Evolutionary conservation across 2,888 invertebrate genomes (phyloP), one percentile per base, ranked within the genome.

Genomic region (Drosophila infuscata): DNA sequence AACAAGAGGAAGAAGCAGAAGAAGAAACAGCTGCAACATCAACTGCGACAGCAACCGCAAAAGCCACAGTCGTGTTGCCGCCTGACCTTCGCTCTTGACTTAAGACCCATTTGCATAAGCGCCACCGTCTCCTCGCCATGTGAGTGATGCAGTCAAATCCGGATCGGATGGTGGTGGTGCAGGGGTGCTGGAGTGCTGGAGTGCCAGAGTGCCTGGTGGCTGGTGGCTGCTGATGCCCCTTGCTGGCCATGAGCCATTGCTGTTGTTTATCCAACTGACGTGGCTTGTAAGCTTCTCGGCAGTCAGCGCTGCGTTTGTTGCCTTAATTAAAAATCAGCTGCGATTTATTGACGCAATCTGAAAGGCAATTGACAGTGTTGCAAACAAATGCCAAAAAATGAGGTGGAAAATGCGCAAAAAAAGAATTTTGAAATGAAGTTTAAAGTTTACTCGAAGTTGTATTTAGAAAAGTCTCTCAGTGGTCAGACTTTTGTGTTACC

Each of bases 81-180:
- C 15, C 54, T 83, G 85, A 85, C 85, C 85, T 85, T 88, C 88
- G 88, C 82, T 83, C 73, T 82, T 86, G 82, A 80, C 88, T 85
- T 77, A 73, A 85, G 88, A 78, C 76, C 74, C 83, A 85, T 85
- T 85, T 85, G 86, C 85, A 88, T 88, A 85, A 85, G 83, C 83
- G 71, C 56, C 70, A 30, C 9, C 57, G 46, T 56, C 51, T 51
- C 57, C 33, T 52, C 51, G 49, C 35, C 68, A 51, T 49, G 46
- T 41, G 70, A 56, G 46, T 46, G 29, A 72, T 35, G 56, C 65
- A 38, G 54, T n/a, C 7, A 6, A 29, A 32, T 33, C 25, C 25
- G 25, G 15, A 8, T 25, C 25, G 46, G 46, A 25, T 15, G 41
- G 15, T 3, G 41, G 15, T 3, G 11, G 11, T 20, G 43, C 43